Evolutionary conservation across 1,140 invertebrate species (phyloP).

Genomic region (Rhyacophila brunnea): DNA sequence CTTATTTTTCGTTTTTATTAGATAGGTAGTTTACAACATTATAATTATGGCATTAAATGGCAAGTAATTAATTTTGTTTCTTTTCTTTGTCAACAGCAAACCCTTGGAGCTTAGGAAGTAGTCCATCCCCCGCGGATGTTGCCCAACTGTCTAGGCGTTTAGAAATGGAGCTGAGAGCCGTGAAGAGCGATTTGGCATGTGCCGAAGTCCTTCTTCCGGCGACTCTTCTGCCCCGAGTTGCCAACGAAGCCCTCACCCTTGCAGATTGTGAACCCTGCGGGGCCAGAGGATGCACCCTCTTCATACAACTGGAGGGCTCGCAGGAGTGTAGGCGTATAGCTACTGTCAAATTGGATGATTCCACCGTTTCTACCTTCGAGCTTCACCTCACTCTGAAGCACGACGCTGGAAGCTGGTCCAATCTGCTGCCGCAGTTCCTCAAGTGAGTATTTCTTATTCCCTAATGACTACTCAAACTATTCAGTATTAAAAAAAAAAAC

Average conservation of each 20-base stretch:
- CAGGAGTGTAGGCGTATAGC: constrained; percentile 58
- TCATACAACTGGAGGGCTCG: constrained; percentile 70
- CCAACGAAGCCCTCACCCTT: constrained; percentile 72
- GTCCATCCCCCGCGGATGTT: constrained; percentile 41
- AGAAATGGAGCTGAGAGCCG: constrained; percentile 72
- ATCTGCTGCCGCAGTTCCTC: constrained; percentile 78
- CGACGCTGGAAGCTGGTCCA: constrained; percentile 77
- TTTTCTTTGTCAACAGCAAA: constrained; percentile 20
- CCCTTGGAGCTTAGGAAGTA: constrained; percentile 17
- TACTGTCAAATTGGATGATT: constrained; percentile 77
- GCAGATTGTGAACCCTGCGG: constrained; percentile 85
- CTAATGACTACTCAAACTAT: background rate
- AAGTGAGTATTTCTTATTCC: constrained; percentile 65
- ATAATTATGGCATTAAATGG: too few species aligned
- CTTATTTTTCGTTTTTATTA: too few species aligned
- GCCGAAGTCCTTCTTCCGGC: constrained; percentile 79
- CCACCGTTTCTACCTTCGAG: constrained; percentile 82
- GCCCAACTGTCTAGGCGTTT: constrained; percentile 68
- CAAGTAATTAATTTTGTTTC: too few species aligned
- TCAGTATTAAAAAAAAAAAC: background rate
- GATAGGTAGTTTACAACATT: too few species aligned
- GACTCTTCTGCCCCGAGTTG: constrained; percentile 71
- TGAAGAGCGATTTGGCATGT: constrained; percentile 70
- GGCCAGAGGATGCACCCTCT: constrained; percentile 72
- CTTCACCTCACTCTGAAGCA: constrained; percentile 81